A percentile compares a stretch with the other conserved stretches of the same genome.
Evolutionary conservation across 2,797 vertebrate species (phyloP).

Genomic region (Pampus argenteus): DNA sequence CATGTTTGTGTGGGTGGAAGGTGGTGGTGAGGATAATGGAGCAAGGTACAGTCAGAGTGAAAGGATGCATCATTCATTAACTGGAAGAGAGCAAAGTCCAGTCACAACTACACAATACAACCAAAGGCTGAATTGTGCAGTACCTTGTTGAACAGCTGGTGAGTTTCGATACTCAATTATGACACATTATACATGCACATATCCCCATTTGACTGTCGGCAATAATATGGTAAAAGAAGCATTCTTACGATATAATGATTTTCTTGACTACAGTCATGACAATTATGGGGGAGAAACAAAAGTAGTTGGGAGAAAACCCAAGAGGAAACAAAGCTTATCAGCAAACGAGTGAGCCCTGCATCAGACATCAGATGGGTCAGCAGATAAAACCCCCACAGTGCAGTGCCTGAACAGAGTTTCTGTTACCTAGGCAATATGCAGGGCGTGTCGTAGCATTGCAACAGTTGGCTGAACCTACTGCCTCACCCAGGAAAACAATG

Average conservation of each 20-base stretch:
- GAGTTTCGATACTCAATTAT: not conserved
- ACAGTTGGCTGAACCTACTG: conserved; percentile 70
- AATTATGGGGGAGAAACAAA: not conserved
- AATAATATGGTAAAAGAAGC: not conserved
- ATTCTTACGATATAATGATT: not conserved
- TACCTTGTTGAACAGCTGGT: conserved; percentile 18
- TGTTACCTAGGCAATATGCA: conserved; percentile 67
- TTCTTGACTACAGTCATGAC: not conserved
- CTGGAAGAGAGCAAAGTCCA: conserved; percentile 74
- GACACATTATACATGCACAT: not conserved
- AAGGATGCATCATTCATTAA: conserved; percentile 74
- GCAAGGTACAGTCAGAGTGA: conserved; percentile 51
- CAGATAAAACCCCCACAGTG: conserved; percentile 57
- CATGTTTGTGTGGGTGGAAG: not conserved
- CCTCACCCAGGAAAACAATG: conserved; percentile 73
- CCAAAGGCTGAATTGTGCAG: no score
- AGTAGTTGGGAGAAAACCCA: not conserved
- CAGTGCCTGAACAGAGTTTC: conserved; percentile 43
- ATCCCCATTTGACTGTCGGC: not conserved
- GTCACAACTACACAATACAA: conserved; percentile 13
- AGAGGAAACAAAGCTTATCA: conserved; percentile 35
- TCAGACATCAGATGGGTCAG: conserved; percentile 65
- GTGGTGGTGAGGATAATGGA: conserved; percentile 1
- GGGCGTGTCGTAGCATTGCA: conserved; percentile 73
- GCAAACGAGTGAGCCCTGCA: conserved; percentile 31